phyloP scores from a whole-genome alignment of 1,140 invertebrate genomes.

The Sycobia sp. region DNA sequence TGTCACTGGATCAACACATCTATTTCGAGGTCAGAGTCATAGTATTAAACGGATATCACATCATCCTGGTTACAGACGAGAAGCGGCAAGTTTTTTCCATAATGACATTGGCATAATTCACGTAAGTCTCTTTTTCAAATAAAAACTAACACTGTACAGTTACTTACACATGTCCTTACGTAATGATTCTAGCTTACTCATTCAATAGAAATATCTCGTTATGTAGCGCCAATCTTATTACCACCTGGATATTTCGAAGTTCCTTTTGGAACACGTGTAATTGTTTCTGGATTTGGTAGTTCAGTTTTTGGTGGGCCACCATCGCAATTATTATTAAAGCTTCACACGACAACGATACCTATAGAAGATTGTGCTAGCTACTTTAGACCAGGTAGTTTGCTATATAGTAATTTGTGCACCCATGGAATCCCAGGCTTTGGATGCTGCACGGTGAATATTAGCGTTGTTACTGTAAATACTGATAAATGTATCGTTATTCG shows the following conservation, averaged over 20 bases:
- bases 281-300: background rate
- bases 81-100: background rate
- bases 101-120: constrained; percentile 5
- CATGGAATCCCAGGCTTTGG: no score
- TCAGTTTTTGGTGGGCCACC: no score
- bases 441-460: no score
- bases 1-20: no score
- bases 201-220: background rate
- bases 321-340: no score
- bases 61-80: background rate
- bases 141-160: background rate
- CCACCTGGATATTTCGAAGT: background rate
- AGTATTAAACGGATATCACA: background rate
- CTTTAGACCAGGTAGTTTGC: no score
- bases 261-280: background rate
- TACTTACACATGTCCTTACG: background rate
- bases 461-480: no score
- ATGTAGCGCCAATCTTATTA: background rate
- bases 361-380: no score
- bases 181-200: background rate
- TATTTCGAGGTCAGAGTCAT: background rate
- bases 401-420: no score
- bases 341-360: no score
- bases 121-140: constrained; percentile 1
- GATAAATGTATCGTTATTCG: no score